These are phyloP conservation scores for Equus przewalskii DNA, from an alignment of 2,113 vertebrate species.

Conservation along the genomic window DNA sequence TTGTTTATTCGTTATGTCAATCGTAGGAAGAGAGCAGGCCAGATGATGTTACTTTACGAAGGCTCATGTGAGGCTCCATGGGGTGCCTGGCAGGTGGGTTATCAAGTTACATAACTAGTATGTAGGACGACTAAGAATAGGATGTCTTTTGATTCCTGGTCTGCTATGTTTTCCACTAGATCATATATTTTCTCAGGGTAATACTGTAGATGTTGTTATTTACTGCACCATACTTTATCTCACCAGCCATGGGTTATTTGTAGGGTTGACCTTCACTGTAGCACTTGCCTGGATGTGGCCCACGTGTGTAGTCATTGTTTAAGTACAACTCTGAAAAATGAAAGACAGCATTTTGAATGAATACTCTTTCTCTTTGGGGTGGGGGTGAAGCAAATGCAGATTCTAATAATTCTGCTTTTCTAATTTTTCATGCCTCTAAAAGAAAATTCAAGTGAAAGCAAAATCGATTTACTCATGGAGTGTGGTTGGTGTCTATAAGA, in stretches of 20 bases:
- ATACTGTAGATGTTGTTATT: background rate
- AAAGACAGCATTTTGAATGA: background rate
- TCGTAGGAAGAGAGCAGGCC: background rate
- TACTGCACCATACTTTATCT: background rate
- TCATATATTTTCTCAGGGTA: background rate
- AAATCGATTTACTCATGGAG: background rate
- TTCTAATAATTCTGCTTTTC: background rate
- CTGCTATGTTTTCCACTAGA: background rate
- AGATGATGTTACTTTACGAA: background rate
- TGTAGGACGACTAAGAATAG: background rate
- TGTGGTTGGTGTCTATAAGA: background rate
- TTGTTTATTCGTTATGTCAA: background rate
- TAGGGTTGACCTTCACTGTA: background rate
- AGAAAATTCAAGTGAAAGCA: slow-evolving; percentile 36
- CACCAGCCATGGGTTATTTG: background rate
- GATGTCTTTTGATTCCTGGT: background rate
- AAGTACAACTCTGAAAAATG: background rate
- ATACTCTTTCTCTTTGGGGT: background rate
- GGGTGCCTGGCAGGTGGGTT: background rate
- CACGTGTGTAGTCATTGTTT: background rate
- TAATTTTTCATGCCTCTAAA: slow-evolving; percentile 47
- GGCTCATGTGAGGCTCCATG: background rate
- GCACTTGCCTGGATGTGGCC: background rate
- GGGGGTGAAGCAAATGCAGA: background rate
- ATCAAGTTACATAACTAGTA: background rate